Conservation (phyloP, 2,113 vertebrate species). For the Zootoca vivipara region DNA sequence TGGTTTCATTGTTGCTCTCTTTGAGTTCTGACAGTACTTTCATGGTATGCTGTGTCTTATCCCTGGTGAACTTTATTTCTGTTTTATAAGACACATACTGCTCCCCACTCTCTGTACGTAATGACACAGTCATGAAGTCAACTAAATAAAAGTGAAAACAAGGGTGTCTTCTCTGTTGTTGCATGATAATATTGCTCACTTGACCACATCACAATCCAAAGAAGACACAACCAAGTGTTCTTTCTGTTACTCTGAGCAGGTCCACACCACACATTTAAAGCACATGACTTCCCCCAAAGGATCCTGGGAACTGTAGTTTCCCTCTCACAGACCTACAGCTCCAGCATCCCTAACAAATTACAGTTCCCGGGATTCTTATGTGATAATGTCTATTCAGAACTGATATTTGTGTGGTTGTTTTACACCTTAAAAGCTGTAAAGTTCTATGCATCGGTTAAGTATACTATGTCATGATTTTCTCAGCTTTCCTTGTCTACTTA, state of each 20-base stretch:
- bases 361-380: no score
- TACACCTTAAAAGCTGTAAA: background rate
- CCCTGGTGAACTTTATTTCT: background rate
- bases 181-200: background rate
- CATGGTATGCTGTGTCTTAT: background rate
- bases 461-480: background rate
- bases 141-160: background rate
- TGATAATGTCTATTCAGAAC: background rate
- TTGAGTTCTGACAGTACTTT: background rate
- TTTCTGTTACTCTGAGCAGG: no score
- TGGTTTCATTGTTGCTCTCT: background rate
- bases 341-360: no score
- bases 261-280: no score
- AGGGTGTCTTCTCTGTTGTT: background rate
- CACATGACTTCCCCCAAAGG: no score
- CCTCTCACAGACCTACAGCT: no score
- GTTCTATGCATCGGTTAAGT: background rate
- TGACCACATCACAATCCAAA: background rate
- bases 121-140: background rate
- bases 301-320: no score
- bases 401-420: background rate
- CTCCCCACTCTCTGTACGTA: background rate
- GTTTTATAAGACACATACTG: background rate
- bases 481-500: background rate
- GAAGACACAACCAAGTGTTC: background rate